These are phyloP conservation scores for Sycophila sp. DNA, from an alignment of 1,140 invertebrate genomes.

Conservation along the genomic window DNA sequence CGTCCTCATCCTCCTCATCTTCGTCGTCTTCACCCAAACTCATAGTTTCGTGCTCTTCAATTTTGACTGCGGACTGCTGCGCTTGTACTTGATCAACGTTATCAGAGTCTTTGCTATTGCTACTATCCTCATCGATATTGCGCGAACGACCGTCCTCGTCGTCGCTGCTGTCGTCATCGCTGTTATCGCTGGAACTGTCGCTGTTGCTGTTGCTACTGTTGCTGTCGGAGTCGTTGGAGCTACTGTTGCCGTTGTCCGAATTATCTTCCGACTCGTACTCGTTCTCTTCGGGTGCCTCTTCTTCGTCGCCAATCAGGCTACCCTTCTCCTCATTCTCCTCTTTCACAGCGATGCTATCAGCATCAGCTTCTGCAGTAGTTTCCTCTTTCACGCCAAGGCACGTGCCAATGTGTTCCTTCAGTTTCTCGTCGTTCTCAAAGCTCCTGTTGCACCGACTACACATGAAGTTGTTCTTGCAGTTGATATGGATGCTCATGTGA, in stretches of 20 bases:
- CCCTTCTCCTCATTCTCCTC: slow-evolving; percentile 46
- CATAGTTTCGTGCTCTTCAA: slow-evolving; percentile 35
- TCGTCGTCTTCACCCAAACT: slow-evolving; percentile 41
- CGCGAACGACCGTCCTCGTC: slow-evolving; percentile 48
- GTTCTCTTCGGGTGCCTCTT: slow-evolving; percentile 38
- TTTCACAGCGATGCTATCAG: slow-evolving; percentile 47
- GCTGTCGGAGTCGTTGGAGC: slow-evolving; percentile 50
- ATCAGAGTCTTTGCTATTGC: slow-evolving; percentile 42
- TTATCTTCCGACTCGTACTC: slow-evolving; percentile 43
- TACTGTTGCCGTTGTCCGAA: slow-evolving; percentile 45
- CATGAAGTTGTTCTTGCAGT: slow-evolving; percentile 59
- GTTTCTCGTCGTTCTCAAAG: slow-evolving; percentile 55
- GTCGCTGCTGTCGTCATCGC: slow-evolving; percentile 48
- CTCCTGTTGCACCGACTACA: slow-evolving; percentile 57
- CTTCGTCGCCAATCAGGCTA: slow-evolving; percentile 44
- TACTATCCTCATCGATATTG: slow-evolving; percentile 38
- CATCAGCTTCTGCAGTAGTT: slow-evolving; percentile 29
- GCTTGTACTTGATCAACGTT: slow-evolving; percentile 23
- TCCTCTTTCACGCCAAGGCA: slow-evolving; percentile 47
- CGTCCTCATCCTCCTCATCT: slow-evolving; percentile 42
- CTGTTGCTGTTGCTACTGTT: slow-evolving; percentile 50
- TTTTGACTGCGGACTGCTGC: not conserved
- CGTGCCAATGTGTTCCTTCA: slow-evolving; percentile 52
- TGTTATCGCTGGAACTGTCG: slow-evolving; percentile 37
- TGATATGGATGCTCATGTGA: slow-evolving; percentile 71